These are phyloP conservation scores for Chalcis sispes DNA, from an alignment of 2,888 invertebrate genomes.

Conservation along the genomic window DNA sequence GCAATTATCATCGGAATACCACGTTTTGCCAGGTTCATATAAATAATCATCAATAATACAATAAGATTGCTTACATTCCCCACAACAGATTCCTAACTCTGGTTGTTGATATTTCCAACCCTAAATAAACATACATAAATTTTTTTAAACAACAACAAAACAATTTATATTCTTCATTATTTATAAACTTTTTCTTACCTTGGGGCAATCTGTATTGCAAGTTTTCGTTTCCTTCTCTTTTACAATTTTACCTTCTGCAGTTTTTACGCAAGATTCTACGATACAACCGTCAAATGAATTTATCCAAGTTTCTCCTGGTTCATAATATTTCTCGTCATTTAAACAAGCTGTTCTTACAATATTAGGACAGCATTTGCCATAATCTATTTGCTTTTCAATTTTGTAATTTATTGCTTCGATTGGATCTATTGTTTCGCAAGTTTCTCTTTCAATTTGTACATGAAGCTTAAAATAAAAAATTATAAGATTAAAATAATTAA, in stretches of 20 bases:
- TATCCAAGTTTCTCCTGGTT: slow-evolving; percentile 77
- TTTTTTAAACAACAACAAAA: not conserved
- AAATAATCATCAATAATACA: slow-evolving; percentile 79
- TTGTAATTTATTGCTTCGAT: slow-evolving; percentile 76
- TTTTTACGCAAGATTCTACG: slow-evolving; percentile 77
- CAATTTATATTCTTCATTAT: not conserved
- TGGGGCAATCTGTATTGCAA: slow-evolving; percentile 77
- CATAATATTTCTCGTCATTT: slow-evolving; percentile 75
- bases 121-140: slow-evolving; percentile 60
- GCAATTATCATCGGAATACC: slow-evolving; percentile 82
- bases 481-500: slow-evolving; percentile 3
- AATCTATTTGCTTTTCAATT: slow-evolving; percentile 75
- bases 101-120: slow-evolving; percentile 73
- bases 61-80: slow-evolving; percentile 79
- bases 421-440: slow-evolving; percentile 77
- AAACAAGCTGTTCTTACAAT: slow-evolving; percentile 79
- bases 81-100: slow-evolving; percentile 79
- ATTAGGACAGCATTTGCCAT: slow-evolving; percentile 80
- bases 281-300: slow-evolving; percentile 78
- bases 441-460: slow-evolving; percentile 76
- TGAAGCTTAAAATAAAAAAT: slow-evolving; percentile 42
- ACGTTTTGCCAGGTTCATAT: slow-evolving; percentile 78
- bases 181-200: slow-evolving; percentile 58
- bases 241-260: slow-evolving; percentile 75
- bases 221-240: slow-evolving; percentile 74